Percentiles rank a stretch among this genome's conserved stretches.
phyloP scores from a whole-genome alignment of 2,113 vertebrate genomes.

The Pluvialis apricaria region DNA sequence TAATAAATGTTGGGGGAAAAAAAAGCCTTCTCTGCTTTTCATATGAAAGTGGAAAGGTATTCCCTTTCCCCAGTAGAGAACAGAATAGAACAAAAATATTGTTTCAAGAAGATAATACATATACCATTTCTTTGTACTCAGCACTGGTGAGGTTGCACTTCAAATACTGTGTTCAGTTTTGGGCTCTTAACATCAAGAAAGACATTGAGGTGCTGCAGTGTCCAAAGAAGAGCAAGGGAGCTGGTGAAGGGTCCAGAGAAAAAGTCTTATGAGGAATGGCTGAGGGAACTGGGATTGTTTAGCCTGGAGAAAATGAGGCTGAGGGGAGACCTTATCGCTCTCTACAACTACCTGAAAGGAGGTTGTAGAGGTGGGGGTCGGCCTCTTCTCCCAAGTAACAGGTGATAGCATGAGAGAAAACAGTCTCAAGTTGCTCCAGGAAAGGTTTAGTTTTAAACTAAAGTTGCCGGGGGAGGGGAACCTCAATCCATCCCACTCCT shows the following conservation, averaged over 20 bases:
- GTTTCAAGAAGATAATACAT: neutral
- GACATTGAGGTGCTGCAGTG: neutral
- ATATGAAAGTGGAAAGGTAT: neutral
- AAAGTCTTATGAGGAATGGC: neutral
- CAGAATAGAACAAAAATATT: neutral
- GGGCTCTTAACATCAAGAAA: neutral
- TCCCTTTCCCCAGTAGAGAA: neutral
- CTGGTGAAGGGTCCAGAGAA: neutral
- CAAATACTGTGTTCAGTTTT: neutral
- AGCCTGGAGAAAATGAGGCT: neutral
- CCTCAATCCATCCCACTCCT: neutral
- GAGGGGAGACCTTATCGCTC: neutral
- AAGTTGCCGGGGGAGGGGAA: neutral
- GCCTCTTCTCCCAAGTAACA: neutral
- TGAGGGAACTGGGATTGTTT: neutral
- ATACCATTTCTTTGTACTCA: neutral
- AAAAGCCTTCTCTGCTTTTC: neutral
- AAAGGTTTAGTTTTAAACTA: neutral
- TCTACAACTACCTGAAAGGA: neutral
- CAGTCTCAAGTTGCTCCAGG: neutral
- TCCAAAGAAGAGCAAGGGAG: neutral
- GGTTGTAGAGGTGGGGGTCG: neutral
- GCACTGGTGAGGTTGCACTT: neutral
- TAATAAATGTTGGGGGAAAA: accelerated
- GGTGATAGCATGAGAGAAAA: neutral